Conservation (phyloP, 1,140 invertebrate species). For the Ooceraea biroi region DNA sequence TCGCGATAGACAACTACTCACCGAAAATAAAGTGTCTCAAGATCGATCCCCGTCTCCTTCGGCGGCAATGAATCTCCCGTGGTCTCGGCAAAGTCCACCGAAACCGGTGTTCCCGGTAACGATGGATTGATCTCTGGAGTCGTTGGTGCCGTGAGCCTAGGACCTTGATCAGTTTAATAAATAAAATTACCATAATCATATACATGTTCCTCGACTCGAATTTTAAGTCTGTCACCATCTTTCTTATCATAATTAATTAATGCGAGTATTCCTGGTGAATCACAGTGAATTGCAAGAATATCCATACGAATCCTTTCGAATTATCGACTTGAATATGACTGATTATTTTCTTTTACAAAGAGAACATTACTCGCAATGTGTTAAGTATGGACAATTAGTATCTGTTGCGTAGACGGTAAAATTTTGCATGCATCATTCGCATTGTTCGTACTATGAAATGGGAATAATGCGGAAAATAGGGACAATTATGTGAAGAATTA, state of each 20-base stretch:
- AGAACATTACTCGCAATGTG: neutral
- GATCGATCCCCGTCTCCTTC: slow-evolving; percentile 75
- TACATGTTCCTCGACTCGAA: neutral
- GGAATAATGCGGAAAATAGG: too few species aligned
- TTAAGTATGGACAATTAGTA: neutral
- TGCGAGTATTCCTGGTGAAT: neutral
- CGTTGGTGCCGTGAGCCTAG: slow-evolving; percentile 77
- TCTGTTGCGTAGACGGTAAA: slow-evolving; percentile 29
- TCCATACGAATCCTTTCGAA: too few species aligned
- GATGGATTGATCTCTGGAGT: slow-evolving; percentile 76
- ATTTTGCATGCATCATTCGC: neutral
- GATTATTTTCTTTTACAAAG: too few species aligned
- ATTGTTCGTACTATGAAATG: neutral
- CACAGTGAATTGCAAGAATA: too few species aligned
- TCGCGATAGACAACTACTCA: slow-evolving; percentile 59
- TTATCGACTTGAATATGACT: too few species aligned
- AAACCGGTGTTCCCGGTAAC: slow-evolving; percentile 76
- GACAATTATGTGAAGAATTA: too few species aligned
- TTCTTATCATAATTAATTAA: neutral
- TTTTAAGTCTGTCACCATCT: neutral
- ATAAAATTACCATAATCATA: neutral
- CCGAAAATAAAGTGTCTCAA: slow-evolving; percentile 84
- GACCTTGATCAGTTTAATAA: slow-evolving; percentile 75
- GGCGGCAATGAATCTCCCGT: slow-evolving; percentile 60
- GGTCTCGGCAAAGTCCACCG: slow-evolving; percentile 74